Evolutionary conservation across 53 echinoderm and acorn worm genomes (phyloP), one percentile per base, ranked within the genome.

Genomic region (Apostichopus leukothele): DNA sequence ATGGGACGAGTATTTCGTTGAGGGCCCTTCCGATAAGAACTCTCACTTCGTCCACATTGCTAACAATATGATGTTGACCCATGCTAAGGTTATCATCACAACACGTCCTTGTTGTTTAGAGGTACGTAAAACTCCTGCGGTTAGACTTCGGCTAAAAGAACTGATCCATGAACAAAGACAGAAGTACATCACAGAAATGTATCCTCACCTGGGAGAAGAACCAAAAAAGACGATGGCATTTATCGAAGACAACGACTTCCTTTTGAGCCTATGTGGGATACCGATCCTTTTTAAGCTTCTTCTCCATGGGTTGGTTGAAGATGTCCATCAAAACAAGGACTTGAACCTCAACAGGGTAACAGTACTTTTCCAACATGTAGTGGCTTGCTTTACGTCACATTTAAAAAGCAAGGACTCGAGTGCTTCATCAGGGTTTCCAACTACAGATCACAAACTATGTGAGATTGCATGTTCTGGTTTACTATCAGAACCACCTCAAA

Each of bases 1-100:
- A 6, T 86, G 87, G 57, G 87, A 87, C 16, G 91, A 91, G 14
- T 91, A 52, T n/a, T 67, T 39, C 22, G 4, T 79, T 23, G 78
- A 87, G 52, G 76, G 14, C 77, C 51, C 87, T 10, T 20, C 50
- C 10, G 8, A n/a, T 18, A 85, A 50, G 67, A 67, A 85, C 11
- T 39, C 85, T 18, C 67, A 85, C 57, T 85, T 85, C 60, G 4
- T 67, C 22, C 85, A 27, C 39, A 85, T 85, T 51, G 61, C 66
- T 25, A 50, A 60, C 21, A 66, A 85, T 50, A 63, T 67, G 67
- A 85, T 67, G 85, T 60, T 85, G 8, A 60, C 66, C 1, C 66
- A 85, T 12, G 50, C 63, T 39, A 60, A 60, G 11, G 85, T 67
- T 5, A 85, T 85, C 9, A 60, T 85, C 12, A 85, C 67, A 25